These are phyloP conservation scores for Andricus quercusramuli DNA, from an alignment of 2,888 invertebrate species.

Conservation along the genomic window DNA sequence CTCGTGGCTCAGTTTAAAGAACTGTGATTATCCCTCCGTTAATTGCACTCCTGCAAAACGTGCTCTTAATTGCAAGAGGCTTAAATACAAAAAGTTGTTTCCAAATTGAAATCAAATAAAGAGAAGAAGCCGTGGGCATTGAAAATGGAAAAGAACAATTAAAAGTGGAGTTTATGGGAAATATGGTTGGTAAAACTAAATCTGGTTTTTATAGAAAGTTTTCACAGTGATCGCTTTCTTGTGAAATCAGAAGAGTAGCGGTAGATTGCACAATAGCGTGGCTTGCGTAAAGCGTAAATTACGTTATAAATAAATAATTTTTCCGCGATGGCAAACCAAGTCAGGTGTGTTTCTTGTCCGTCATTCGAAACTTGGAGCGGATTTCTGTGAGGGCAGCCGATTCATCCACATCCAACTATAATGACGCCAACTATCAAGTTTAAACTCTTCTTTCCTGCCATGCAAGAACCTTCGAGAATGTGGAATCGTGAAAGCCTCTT, in stretches of 20 bases:
- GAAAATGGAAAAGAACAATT: slow-evolving; percentile 2
- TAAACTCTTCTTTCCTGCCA: slow-evolving; percentile 1
- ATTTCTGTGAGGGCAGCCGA: slow-evolving; percentile 60
- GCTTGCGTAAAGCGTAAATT: slow-evolving; percentile 14
- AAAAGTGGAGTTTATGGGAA: neutral
- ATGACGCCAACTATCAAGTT: slow-evolving; percentile 48
- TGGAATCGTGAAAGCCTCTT: slow-evolving; percentile 42
- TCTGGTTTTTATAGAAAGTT: slow-evolving; percentile 22
- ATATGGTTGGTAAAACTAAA: neutral
- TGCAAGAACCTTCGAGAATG: slow-evolving; percentile 32
- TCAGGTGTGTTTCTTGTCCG: neutral
- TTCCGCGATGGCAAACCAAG: neutral
- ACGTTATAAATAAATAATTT: slow-evolving; percentile 22
- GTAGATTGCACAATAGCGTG: slow-evolving; percentile 3
- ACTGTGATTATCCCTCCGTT: slow-evolving; percentile 21
- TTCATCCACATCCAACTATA: slow-evolving; percentile 60
- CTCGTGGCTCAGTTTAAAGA: slow-evolving; percentile 6
- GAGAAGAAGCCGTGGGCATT: neutral
- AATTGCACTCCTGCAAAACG: slow-evolving; percentile 11
- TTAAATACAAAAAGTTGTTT: neutral
- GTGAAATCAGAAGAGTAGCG: slow-evolving; percentile 45
- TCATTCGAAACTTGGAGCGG: neutral
- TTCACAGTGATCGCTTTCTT: slow-evolving; percentile 12
- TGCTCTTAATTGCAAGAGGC: slow-evolving; percentile 5
- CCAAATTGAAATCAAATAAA: neutral